A percentile compares a stretch with the other conserved stretches of the same genome.
Evolutionary conservation across 2,113 vertebrate species (phyloP).

Genomic region (Vulpes ferrilata): DNA sequence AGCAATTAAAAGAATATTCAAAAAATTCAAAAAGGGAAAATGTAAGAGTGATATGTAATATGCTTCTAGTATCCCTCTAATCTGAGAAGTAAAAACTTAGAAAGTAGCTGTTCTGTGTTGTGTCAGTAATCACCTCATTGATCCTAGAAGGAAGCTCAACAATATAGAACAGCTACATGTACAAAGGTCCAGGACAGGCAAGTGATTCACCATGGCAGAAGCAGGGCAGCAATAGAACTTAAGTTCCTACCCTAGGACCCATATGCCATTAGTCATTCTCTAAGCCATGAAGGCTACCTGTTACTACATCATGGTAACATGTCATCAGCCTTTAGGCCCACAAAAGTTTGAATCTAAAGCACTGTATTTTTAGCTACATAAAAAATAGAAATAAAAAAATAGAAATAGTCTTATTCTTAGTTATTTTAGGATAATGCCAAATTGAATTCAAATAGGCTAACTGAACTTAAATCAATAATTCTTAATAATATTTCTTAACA

Average conservation of each 20-base stretch:
- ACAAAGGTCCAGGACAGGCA: conserved; percentile 36
- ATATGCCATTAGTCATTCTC: conserved; percentile 50
- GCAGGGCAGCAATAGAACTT: background rate
- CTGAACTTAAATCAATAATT: conserved; percentile 44
- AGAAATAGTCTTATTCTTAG: background rate
- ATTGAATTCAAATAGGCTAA: conserved; percentile 39
- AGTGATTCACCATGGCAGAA: conserved; percentile 57
- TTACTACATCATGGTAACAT: background rate
- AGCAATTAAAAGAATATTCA: background rate
- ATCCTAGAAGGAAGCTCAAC: background rate
- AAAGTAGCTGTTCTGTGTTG: background rate
- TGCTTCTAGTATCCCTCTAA: background rate
- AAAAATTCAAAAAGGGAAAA: background rate
- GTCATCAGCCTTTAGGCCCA: background rate
- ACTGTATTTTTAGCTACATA: conserved; percentile 29
- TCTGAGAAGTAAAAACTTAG: conserved; percentile 4
- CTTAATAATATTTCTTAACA: conserved; percentile 55
- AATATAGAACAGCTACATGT: background rate
- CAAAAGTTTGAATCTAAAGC: conserved; percentile 17
- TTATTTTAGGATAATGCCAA: conserved; percentile 46
- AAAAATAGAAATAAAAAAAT: conserved; percentile 35
- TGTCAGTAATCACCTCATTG: background rate
- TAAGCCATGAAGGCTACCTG: background rate
- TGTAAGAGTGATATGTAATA: background rate
- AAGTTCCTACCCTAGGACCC: conserved; percentile 4